Evolutionary conservation across 2,797 vertebrate species (phyloP).

Genomic region (Melanotaenia maccullochi): DNA sequence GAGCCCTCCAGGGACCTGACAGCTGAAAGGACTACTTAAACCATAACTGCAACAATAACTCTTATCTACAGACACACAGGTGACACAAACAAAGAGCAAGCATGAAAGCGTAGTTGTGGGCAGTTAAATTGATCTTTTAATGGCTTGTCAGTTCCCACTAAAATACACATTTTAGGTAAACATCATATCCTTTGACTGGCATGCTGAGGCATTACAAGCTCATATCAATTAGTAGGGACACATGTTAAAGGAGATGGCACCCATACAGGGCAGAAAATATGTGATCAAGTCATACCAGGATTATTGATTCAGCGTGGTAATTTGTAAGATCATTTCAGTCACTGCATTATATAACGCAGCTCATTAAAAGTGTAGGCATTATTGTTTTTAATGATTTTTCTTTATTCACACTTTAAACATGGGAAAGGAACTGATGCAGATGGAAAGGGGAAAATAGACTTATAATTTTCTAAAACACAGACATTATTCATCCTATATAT

Average conservation of each 20-base stretch:
- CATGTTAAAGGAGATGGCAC: slow-evolving; percentile 1
- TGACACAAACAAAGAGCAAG: neutral
- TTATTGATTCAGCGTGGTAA: slow-evolving; percentile 30
- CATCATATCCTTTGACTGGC: neutral
- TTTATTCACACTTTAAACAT: slow-evolving; percentile 6
- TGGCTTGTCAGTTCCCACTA: neutral
- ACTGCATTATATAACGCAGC: neutral
- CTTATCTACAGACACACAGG: slow-evolving; percentile 2
- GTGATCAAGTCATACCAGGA: slow-evolving; percentile 17
- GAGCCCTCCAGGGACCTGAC: neutral
- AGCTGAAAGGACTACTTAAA: neutral
- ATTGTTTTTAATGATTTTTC: slow-evolving; percentile 21
- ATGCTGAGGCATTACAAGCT: neutral
- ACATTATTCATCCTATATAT: neutral
- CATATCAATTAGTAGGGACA: neutral
- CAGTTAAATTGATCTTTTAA: neutral
- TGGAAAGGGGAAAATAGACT: neutral
- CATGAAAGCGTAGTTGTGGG: neutral
- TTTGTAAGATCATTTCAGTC: slow-evolving; percentile 11
- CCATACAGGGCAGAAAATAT: neutral
- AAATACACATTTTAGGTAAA: neutral
- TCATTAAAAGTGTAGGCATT: neutral
- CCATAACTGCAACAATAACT: neutral
- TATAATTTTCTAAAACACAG: neutral
- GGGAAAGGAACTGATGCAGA: neutral